These are phyloP conservation scores for Gastrophysa polygoni DNA, from an alignment of 2,888 invertebrate species.

Conservation along the genomic window DNA sequence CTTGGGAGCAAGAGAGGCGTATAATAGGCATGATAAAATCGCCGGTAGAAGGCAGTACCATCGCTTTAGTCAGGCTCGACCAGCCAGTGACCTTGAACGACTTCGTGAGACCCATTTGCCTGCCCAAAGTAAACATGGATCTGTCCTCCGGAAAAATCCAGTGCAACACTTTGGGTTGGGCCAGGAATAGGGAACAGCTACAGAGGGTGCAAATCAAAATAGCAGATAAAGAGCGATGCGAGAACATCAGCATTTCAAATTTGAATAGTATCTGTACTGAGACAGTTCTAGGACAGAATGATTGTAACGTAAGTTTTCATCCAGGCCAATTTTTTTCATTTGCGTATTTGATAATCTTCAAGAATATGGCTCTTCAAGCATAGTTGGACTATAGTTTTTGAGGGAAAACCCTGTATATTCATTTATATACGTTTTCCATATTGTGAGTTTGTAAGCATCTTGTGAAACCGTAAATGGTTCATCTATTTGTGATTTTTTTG, in stretches of 20 bases:
- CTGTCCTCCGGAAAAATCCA: constrained; percentile 56
- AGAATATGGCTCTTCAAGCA: too few relatives aligned
- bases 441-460: too few relatives aligned
- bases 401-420: too few relatives aligned
- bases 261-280: constrained; percentile 85
- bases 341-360: too few relatives aligned
- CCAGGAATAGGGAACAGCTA: constrained; percentile 79
- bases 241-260: constrained; percentile 83
- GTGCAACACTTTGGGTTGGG: constrained; percentile 88
- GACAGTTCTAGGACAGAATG: constrained; percentile 76
- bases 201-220: constrained; percentile 80
- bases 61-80: constrained; percentile 81
- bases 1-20: constrained; percentile 86
- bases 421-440: too few relatives aligned
- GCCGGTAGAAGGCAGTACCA: constrained; percentile 86
- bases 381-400: too few relatives aligned
- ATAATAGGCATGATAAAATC: constrained; percentile 86
- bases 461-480: too few relatives aligned
- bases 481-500: too few relatives aligned
- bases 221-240: constrained; percentile 80
- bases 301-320: constrained; percentile 76
- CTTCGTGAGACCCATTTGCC: constrained; percentile 82
- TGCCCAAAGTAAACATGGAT: constrained; percentile 67
- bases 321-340: too few relatives aligned
- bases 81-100: constrained; percentile 77